Base-by-base conservation (phyloP, 2,888 invertebrate species). In the Teleogryllus oceanicus region DNA sequence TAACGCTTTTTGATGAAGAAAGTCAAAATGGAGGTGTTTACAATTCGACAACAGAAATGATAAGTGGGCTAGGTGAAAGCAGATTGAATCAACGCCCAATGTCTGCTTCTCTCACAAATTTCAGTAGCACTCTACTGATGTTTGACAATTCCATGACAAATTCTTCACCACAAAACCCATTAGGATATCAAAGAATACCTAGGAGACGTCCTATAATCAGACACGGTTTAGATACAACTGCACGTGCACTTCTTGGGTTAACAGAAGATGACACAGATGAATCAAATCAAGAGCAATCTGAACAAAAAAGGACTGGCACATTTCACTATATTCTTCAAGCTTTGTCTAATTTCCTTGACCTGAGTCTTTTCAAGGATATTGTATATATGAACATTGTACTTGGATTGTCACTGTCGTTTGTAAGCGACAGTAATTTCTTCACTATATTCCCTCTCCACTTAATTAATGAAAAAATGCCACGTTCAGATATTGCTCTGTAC, bases 311-410 rank as follows among this genome's bases (percentile, higher is more conserved):
- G 8, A 5, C 37, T 8, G 37, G 37, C 37, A 37, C 37, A 37
- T 37, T 37, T 37, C 37, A 37, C 37, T 37, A 37, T 37, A 37
- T 37, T 37, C 37, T 37, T 37, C 37, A 37, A 37, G 37, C 37
- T 37, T 18, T 76, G 37, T 20, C 76, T 24, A 24, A 92, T 81
- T 90, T 89, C 80, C 86, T 92, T 50, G 92, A 92, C 84, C 85
- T 93, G 81, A 89, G 89, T 0, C 86, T 93, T 12, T 85, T 93
- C 11, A 92, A 92, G 84, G 90, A 92, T 83, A 88, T 89, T 20
- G 88, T 90, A 16, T 83, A 81, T 24, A 50, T 81, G 5, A 81
- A 81, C 51, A 81, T 83, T 13, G 77, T 78, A 12, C 50, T 83
- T 13, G 81, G 81, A 11, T 37, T 78, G 11, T 75, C 82, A 10